Conservation (phyloP, 2,113 vertebrate species). For the Mola mola region DNA sequence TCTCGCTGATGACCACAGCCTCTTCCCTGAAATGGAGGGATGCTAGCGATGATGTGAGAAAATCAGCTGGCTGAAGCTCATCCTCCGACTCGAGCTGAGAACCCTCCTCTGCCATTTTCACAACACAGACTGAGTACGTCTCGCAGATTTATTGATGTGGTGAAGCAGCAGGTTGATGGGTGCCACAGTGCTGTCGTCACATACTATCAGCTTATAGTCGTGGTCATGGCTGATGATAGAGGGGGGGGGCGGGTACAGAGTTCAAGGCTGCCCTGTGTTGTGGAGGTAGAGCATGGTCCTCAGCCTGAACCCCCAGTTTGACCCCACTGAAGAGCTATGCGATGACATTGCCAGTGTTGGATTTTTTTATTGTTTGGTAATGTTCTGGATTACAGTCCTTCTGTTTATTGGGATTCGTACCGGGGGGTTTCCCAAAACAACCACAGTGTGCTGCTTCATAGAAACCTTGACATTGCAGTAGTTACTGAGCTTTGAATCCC, state of each 20-base stretch:
- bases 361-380: background rate
- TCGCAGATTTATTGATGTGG: slow-evolving; percentile 43
- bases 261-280: slow-evolving; percentile 68
- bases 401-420: slow-evolving; percentile 23
- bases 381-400: slow-evolving; percentile 13
- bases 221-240: slow-evolving; percentile 59
- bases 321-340: slow-evolving; percentile 27
- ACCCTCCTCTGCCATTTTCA: slow-evolving; percentile 67
- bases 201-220: slow-evolving; percentile 68
- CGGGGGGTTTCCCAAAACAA: slow-evolving; percentile 2
- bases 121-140: slow-evolving; percentile 38
- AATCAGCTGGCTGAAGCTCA: slow-evolving; percentile 38
- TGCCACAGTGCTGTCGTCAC: slow-evolving; percentile 49
- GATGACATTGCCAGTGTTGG: slow-evolving; percentile 47
- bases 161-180: slow-evolving; percentile 46
- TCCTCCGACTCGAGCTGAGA: slow-evolving; percentile 19
- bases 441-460: too few relatives aligned
- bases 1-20: slow-evolving; percentile 40
- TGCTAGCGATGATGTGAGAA: slow-evolving; percentile 41
- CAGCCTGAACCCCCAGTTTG: slow-evolving; percentile 18
- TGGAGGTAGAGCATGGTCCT: slow-evolving; percentile 44
- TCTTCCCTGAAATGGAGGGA: slow-evolving; percentile 64
- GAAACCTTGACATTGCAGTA: too few relatives aligned
- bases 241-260: slow-evolving; percentile 29
- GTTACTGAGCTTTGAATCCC: too few relatives aligned